phyloP scores from a whole-genome alignment of 1,140 invertebrate genomes.

The Parapsyche elsis region DNA sequence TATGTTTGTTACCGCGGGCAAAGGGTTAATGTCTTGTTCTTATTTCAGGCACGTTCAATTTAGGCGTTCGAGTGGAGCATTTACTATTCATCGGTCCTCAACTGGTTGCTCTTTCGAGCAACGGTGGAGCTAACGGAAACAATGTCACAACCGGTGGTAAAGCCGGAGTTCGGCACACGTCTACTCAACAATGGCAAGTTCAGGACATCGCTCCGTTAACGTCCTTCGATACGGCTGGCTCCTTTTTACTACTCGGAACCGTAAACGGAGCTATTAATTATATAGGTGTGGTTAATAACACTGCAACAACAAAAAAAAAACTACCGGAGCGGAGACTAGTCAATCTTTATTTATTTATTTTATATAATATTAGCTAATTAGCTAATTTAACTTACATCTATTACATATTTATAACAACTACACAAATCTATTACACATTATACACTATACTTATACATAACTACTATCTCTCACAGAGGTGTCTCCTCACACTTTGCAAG shows the following conservation, averaged over 20 bases:
- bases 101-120: slow-evolving; percentile 87
- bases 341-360: too few species aligned
- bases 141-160: slow-evolving; percentile 74
- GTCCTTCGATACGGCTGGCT: slow-evolving; percentile 96
- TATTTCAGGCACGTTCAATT: slow-evolving; percentile 84
- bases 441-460: too few species aligned
- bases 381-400: too few species aligned
- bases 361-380: too few species aligned
- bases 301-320: too few species aligned
- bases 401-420: too few species aligned
- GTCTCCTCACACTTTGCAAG: too few species aligned
- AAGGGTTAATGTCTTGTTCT: slow-evolving; percentile 9
- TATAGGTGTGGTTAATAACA: slow-evolving; percentile 87
- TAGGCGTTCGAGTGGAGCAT: slow-evolving; percentile 93
- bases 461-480: too few species aligned
- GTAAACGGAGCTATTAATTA: slow-evolving; percentile 98
- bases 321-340: too few species aligned
- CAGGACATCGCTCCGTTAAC: slow-evolving; percentile 95
- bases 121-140: slow-evolving; percentile 57
- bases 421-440: too few species aligned
- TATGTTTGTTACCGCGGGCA: background rate
- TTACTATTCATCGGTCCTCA: slow-evolving; percentile 98
- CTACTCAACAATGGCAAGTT: slow-evolving; percentile 98
- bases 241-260: slow-evolving; percentile 93
- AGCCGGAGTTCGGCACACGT: slow-evolving; percentile 98